phyloP scores from a whole-genome alignment of 1,140 invertebrate genomes.

The Samia ricini region DNA sequence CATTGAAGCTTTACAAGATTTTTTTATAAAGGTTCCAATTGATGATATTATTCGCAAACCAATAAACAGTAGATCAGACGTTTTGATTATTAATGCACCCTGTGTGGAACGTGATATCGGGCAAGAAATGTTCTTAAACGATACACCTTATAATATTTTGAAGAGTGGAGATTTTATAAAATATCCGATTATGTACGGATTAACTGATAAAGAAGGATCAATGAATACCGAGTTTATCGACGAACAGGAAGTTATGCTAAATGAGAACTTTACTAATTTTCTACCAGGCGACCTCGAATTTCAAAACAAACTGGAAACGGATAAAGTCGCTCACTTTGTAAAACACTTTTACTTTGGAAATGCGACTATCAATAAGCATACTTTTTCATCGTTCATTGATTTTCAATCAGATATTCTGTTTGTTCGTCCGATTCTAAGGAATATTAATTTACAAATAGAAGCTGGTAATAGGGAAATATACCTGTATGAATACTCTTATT shows the following conservation, averaged over 20 bases:
- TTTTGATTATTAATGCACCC: slow-evolving; percentile 16
- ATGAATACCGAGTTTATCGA: slow-evolving; percentile 7
- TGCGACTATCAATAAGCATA: slow-evolving; percentile 8
- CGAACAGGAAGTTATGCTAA: slow-evolving; percentile 17
- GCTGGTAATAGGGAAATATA: slow-evolving; percentile 26
- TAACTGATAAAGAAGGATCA: slow-evolving; percentile 24
- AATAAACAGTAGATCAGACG: slow-evolving; percentile 8
- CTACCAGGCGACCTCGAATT: slow-evolving; percentile 27
- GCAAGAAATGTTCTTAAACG: slow-evolving; percentile 16
- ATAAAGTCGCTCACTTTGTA: slow-evolving; percentile 19
- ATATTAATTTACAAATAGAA: slow-evolving; percentile 15
- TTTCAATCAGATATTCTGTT: slow-evolving; percentile 28
- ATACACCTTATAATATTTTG: slow-evolving; percentile 20
- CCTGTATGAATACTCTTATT: slow-evolving; percentile 30
- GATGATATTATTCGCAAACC: not conserved
- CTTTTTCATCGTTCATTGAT: slow-evolving; percentile 19
- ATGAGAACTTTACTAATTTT: slow-evolving; percentile 26
- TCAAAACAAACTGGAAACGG: slow-evolving; percentile 15
- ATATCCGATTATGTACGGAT: slow-evolving; percentile 9
- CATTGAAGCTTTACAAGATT: slow-evolving; percentile 23
- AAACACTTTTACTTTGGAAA: slow-evolving; percentile 32
- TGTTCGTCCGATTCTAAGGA: slow-evolving; percentile 12
- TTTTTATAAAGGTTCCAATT: slow-evolving; percentile 12
- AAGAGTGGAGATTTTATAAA: not conserved
- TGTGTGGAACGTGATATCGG: slow-evolving; percentile 23